These are phyloP conservation scores for Chrysogorgia sp. DNA, from an alignment of 92 coral and sea anemone species.

Conservation along the genomic window DNA sequence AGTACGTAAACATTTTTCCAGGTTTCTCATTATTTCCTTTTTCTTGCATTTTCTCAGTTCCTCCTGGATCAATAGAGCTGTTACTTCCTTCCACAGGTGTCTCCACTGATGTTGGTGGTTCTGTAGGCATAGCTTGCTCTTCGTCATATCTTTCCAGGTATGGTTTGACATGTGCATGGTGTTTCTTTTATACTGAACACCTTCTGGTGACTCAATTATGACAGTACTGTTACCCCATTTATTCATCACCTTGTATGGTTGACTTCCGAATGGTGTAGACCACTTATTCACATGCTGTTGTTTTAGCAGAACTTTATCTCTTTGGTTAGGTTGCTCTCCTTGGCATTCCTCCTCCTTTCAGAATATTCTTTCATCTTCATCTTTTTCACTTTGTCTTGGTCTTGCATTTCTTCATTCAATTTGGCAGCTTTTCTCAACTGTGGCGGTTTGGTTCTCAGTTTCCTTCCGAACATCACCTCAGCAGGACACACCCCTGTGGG, in stretches of 20 bases:
- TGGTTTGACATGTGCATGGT: slow-evolving; percentile 13
- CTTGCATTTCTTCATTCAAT: slow-evolving; percentile 51
- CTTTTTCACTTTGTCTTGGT: slow-evolving; percentile 54
- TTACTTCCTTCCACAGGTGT: no score
- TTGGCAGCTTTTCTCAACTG: slow-evolving; percentile 20
- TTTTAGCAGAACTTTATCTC: slow-evolving; percentile 33
- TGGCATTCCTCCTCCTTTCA: slow-evolving; percentile 44
- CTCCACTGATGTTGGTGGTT: not conserved
- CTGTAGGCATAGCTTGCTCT: not conserved
- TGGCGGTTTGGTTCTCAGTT: slow-evolving; percentile 52
- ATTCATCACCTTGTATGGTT: slow-evolving; percentile 2
- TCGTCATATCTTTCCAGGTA: not conserved
- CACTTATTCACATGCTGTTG: not conserved
- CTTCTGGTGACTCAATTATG: slow-evolving; percentile 3
- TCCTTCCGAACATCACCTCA: slow-evolving; percentile 55
- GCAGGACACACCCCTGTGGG: slow-evolving; percentile 67
- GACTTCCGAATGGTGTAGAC: slow-evolving; percentile 10
- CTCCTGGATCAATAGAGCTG: no score
- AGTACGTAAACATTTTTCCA: no score
- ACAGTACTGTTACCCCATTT: slow-evolving; percentile 25
- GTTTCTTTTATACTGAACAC: slow-evolving; percentile 16
- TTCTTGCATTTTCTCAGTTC: no score
- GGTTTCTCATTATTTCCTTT: no score
- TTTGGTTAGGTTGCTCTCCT: not conserved
- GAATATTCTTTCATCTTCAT: slow-evolving; percentile 53